Evolutionary conservation across 2,888 invertebrate species (phyloP), one percentile per base, ranked within the genome.

Genomic region (Sussaba pulchella): DNA sequence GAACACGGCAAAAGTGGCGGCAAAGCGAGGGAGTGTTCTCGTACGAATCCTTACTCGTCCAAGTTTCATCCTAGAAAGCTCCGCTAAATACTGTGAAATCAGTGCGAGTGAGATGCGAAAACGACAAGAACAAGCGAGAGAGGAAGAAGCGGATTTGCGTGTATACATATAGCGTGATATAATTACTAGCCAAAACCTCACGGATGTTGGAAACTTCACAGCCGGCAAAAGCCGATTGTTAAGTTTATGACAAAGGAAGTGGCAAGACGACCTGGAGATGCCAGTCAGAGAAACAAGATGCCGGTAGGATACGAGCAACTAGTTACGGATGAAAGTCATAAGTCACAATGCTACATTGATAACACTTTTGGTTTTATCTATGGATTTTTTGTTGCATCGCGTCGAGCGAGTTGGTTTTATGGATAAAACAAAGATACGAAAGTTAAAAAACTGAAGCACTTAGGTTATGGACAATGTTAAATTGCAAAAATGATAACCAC

Each of bases 11-110:
- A 43, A 1, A 50, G 43, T 43, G 39, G 75, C 19, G 36, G 57
- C n/a, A 31, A 59, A 64, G 59, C 50, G 70, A 47, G 52, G 39
- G 26, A 54, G 61, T 61, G 52, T 71, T 71, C 74, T 59, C 71
- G 61, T 57, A 63, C 54, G 72, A 72, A 80, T 72, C 80, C 67
- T 66, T 72, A 61, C 45, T 14, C 36, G 66, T 31, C 36, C 71
- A 63, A 80, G 61, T 76, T 72, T 69, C 54, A 63, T 72, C 72
- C 71, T 43, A 39, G 54, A 72, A 80, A 76, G 80, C 76, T 76
- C 45, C 54, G 76, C 71, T 80, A 76, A 79, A 66, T 79, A 75
- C 79, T 61, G 70, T 19, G 61, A 66, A 79, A 71, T 75, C 63
- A 39, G 74, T 21, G 26, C 2, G 19, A 63, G 71, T 12, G 61